Base-by-base conservation (phyloP, 2,797 vertebrate genomes). In the Epinephelus awoara region DNA sequence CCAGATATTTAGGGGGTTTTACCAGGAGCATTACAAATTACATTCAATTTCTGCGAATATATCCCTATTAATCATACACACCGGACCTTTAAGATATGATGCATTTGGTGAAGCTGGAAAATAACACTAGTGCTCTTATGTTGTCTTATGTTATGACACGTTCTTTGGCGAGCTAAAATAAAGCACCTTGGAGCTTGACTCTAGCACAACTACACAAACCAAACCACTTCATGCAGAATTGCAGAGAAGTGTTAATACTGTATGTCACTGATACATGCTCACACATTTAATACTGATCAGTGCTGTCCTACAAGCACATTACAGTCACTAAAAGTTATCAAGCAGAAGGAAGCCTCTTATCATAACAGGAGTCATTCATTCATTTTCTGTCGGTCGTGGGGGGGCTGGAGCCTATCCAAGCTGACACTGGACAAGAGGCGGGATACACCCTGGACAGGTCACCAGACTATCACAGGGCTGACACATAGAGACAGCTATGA, bases 191-290 rank as follows among this genome's bases (percentile, higher is more conserved):
- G 71, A 76, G 59, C 49, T 77, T 2, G 56, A 82, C 67, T 82
- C 61, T 42, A 65, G n/a, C 71, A 62, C 63, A 69, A 73, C 54
- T 51, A 55, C 64, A 84, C 56, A 77, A 73, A 79, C 65, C 67
- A 76, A 54, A 74, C 8, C 4, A 78, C 19, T 72, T 40, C 84
- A 66, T 89, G 84, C 83, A 77, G 80, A 85, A 69, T 51, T 80
- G 76, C 56, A 70, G 25, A 47, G 18, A 40, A 15, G 40, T 50
- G 51, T 82, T 76, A 77, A 74, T 72, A 55, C 25, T 71, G 27
- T 50, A 46, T 42, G 8, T 55, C 23, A 40, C 49, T 29, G 51
- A 62, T 25, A 59, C 77, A 77, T 74, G 82, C 81, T 77, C 61
- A 65, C 49, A 68, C 62, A 42, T 59, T 13, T 15, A 25, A 70